These are phyloP conservation scores for Latrodectus hesperus DNA, from an alignment of 2,888 invertebrate genomes.

Conservation along the genomic window DNA sequence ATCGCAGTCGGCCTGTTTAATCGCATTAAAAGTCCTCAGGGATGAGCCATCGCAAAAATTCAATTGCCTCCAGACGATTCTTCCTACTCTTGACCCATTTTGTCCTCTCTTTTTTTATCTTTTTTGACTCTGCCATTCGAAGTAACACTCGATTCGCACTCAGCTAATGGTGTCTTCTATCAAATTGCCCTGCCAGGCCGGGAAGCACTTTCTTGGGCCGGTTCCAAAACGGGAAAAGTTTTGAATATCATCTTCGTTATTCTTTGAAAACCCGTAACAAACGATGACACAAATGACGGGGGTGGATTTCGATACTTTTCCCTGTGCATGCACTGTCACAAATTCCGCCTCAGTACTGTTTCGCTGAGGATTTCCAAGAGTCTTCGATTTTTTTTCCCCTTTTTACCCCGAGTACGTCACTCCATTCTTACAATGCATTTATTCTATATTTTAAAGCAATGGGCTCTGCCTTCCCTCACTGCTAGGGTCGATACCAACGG, in stretches of 20 bases:
- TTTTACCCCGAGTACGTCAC: background rate
- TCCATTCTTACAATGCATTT: background rate
- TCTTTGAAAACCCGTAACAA: constrained; percentile 23
- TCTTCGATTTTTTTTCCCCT: background rate
- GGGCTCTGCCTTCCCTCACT: background rate
- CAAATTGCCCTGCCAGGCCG: background rate
- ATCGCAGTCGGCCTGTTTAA: constrained; percentile 22
- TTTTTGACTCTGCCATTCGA: background rate
- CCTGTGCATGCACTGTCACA: background rate
- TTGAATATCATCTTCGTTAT: constrained; percentile 33
- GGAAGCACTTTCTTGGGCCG: background rate
- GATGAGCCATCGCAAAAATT: constrained; percentile 35
- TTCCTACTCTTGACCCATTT: constrained; percentile 46
- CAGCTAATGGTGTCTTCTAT: constrained; percentile 25
- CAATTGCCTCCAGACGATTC: constrained; percentile 42
- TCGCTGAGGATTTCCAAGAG: background rate
- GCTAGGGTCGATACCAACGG: constrained; percentile 6
- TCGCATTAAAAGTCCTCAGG: constrained; percentile 33
- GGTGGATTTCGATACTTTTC: constrained; percentile 1
- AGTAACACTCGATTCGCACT: constrained; percentile 25
- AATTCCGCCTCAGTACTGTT: background rate
- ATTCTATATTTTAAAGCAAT: constrained; percentile 12
- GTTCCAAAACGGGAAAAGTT: constrained; percentile 11
- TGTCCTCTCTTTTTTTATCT: background rate
- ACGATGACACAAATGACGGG: constrained; percentile 30